A percentile compares a stretch with the other conserved stretches of the same genome.
phyloP scores from a whole-genome alignment of 2,888 invertebrate species.

The Tetragonula carbonaria region DNA sequence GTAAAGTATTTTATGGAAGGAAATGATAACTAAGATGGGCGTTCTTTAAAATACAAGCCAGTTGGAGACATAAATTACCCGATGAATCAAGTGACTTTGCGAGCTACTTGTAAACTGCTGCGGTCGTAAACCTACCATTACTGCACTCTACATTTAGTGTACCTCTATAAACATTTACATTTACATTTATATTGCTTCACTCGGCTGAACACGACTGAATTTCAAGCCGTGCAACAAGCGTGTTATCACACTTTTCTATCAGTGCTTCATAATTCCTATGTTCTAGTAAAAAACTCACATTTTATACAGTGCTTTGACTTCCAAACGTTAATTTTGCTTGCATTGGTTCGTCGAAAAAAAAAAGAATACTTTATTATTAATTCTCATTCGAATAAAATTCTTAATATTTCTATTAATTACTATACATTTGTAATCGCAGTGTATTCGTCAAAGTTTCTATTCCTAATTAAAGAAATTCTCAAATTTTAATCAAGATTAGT shows the following conservation, averaged over 20 bases:
- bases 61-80: constrained; percentile 41
- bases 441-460: too few relatives aligned
- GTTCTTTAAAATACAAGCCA: constrained; percentile 51
- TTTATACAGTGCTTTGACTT: not conserved
- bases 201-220: constrained; percentile 39
- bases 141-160: constrained; percentile 66
- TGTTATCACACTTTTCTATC: constrained; percentile 6
- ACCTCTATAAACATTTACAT: constrained; percentile 61
- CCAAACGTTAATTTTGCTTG: too few relatives aligned
- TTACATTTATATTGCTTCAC: constrained; percentile 73
- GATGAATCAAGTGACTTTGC: constrained; percentile 50
- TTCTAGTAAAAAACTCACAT: constrained; percentile 1
- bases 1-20: constrained; percentile 10
- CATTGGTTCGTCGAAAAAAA: not conserved
- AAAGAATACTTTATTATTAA: not conserved
- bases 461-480: not conserved
- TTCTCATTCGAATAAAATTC: not conserved
- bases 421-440: too few relatives aligned
- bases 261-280: not conserved
- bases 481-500: constrained; percentile 7
- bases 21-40: constrained; percentile 16
- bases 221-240: constrained; percentile 20
- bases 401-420: too few relatives aligned
- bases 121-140: constrained; percentile 71
- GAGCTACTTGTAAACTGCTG: constrained; percentile 62